Percentiles rank a stretch among this genome's conserved stretches.
Conservation (phyloP, 1,140 invertebrate species). For the Camponotus vicinus region DNA sequence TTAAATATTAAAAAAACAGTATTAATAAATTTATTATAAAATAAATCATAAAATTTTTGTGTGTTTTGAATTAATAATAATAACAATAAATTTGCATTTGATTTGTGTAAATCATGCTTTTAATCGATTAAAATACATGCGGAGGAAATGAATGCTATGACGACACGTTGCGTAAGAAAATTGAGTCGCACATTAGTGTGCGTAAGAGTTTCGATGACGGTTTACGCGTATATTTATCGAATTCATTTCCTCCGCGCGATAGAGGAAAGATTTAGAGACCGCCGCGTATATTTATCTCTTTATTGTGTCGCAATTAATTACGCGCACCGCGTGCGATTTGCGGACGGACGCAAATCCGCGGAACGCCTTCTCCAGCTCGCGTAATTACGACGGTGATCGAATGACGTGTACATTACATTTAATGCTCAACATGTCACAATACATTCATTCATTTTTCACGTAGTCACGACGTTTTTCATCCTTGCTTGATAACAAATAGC, state of each 20-base stretch:
- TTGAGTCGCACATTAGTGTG: not conserved
- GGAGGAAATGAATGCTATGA: not conserved
- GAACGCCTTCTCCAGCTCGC: slow-evolving; percentile 38
- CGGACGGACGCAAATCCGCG: slow-evolving; percentile 40
- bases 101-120: not conserved
- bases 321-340: slow-evolving; percentile 21
- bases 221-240: slow-evolving; percentile 1
- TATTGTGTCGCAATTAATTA: slow-evolving; percentile 55
- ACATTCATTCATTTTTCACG: slow-evolving; percentile 53
- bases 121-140: slow-evolving; percentile 21
- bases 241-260: slow-evolving; percentile 10
- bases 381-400: slow-evolving; percentile 62
- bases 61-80: not conserved
- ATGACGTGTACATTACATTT: slow-evolving; percentile 63
- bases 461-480: not conserved
- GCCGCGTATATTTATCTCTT: slow-evolving; percentile 40
- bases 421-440: slow-evolving; percentile 61
- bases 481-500: too few relatives aligned
- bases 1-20: too few relatives aligned
- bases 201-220: not conserved
- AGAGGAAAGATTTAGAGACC: slow-evolving; percentile 20
- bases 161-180: not conserved
- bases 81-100: too few relatives aligned
- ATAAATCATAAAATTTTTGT: not conserved
- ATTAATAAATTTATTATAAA: too few relatives aligned